Evolutionary conservation across 2,888 invertebrate genomes (phyloP).

Genomic region (Hemithea aestivaria): DNA sequence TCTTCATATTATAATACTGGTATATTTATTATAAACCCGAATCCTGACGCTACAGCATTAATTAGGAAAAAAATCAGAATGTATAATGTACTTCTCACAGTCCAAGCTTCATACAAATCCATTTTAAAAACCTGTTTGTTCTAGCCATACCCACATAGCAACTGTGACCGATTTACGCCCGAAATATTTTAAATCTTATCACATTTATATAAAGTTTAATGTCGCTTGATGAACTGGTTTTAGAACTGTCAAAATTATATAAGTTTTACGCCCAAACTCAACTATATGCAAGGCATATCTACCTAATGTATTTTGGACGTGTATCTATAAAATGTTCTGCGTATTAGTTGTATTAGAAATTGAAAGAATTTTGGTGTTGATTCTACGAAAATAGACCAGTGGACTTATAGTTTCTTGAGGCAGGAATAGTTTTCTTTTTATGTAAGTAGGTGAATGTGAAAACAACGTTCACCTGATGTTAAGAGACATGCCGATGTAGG

Average conservation of each 20-base stretch:
- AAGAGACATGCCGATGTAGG: no score
- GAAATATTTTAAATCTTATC: constrained; percentile 9
- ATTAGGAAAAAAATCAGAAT: constrained; percentile 24
- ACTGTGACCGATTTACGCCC: constrained; percentile 6
- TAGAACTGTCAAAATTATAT: constrained; percentile 28
- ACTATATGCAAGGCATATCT: constrained; percentile 14
- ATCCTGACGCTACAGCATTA: constrained; percentile 12
- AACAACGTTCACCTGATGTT: no score
- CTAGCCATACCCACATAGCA: constrained; percentile 23
- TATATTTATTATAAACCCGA: constrained; percentile 1
- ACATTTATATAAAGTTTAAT: constrained; percentile 5
- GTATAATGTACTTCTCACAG: constrained; percentile 25
- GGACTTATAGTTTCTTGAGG: no score
- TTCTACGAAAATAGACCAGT: no score
- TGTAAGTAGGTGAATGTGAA: no score
- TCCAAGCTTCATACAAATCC: constrained; percentile 26
- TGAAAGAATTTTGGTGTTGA: no score
- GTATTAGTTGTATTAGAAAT: no score
- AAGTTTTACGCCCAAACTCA: constrained; percentile 23
- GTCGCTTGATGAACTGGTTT: constrained; percentile 1
- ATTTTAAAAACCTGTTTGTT: constrained; percentile 29
- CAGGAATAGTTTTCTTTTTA: no score
- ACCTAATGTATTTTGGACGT: constrained; percentile 5
- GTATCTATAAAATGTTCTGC: constrained; percentile 1
- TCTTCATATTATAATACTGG: no score